Percentiles rank a stretch among this genome's conserved stretches.
Conservation (phyloP, 2,888 invertebrate genomes). For the Aricia artaxerxes region DNA sequence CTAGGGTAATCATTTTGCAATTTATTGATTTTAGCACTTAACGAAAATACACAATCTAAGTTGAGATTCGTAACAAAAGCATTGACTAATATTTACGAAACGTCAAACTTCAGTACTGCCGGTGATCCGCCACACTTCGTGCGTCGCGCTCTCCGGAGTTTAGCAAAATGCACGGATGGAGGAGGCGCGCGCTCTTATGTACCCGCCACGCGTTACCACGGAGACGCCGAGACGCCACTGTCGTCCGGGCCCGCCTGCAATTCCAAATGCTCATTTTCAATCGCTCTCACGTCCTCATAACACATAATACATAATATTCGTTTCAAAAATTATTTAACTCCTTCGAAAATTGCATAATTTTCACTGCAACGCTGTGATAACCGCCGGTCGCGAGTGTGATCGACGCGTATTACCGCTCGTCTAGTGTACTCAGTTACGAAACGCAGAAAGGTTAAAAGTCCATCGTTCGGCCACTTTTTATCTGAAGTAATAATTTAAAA, state of each 20-base stretch:
- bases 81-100: constrained; percentile 77
- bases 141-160: constrained; percentile 76
- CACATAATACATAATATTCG: constrained; percentile 33
- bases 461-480: constrained; percentile 69
- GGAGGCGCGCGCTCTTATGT: constrained; percentile 59
- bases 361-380: neutral
- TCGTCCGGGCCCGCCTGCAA: constrained; percentile 44
- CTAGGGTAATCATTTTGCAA: constrained; percentile 73
- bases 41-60: constrained; percentile 64
- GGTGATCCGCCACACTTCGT: constrained; percentile 76
- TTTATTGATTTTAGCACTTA: constrained; percentile 69
- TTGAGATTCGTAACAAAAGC: constrained; percentile 78
- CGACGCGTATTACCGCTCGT: constrained; percentile 45
- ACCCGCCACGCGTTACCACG: constrained; percentile 64
- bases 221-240: constrained; percentile 70
- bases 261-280: constrained; percentile 31
- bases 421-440: constrained; percentile 59
- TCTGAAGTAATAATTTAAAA: constrained; percentile 78
- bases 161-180: constrained; percentile 59
- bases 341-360: constrained; percentile 30
- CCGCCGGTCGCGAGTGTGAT: neutral
- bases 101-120: constrained; percentile 66
- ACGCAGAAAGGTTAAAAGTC: constrained; percentile 69
- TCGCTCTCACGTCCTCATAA: constrained; percentile 30
- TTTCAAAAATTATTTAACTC: constrained; percentile 19